Evolutionary conservation across 2,113 vertebrate species (phyloP).

Genomic region (Oncorhynchus gorbuscha): DNA sequence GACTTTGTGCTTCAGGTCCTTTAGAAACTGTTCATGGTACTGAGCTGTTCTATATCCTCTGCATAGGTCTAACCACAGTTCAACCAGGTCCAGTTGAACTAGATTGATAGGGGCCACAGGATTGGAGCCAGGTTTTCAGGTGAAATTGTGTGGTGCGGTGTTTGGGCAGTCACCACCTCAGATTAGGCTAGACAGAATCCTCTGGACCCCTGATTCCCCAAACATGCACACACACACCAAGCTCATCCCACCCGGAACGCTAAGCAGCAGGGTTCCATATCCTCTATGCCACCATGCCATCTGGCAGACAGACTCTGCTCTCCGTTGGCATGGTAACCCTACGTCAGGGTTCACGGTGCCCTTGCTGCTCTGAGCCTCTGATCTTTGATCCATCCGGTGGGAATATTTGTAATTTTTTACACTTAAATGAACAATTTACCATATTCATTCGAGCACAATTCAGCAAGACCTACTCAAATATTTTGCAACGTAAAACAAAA

Average conservation of each 20-base stretch:
- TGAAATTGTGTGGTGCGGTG: background rate
- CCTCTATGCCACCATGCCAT: slow-evolving; percentile 49
- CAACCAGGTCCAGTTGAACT: too few relatives aligned
- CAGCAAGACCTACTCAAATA: background rate
- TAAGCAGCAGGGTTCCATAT: slow-evolving; percentile 47
- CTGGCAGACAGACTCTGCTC: slow-evolving; percentile 37
- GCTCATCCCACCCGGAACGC: slow-evolving; percentile 27
- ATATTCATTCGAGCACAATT: too few relatives aligned
- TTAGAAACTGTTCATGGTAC: too few relatives aligned
- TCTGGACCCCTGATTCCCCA: slow-evolving; percentile 9
- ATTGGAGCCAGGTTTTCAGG: slow-evolving; percentile 20
- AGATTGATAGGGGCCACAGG: slow-evolving; percentile 3
- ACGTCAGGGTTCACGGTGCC: slow-evolving; percentile 27
- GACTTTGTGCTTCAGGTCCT: too few relatives aligned
- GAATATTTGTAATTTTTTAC: background rate
- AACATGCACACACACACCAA: slow-evolving; percentile 12
- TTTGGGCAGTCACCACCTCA: background rate
- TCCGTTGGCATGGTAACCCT: slow-evolving; percentile 46
- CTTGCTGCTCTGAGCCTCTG: slow-evolving; percentile 1
- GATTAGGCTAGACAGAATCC: background rate
- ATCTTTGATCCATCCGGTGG: slow-evolving; percentile 41
- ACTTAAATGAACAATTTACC: too few relatives aligned
- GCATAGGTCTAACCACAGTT: too few relatives aligned
- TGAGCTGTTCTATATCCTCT: background rate
- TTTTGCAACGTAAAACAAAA: background rate